phyloP scores from a whole-genome alignment of 2,113 vertebrate species.

The Alouatta palliata region DNA sequence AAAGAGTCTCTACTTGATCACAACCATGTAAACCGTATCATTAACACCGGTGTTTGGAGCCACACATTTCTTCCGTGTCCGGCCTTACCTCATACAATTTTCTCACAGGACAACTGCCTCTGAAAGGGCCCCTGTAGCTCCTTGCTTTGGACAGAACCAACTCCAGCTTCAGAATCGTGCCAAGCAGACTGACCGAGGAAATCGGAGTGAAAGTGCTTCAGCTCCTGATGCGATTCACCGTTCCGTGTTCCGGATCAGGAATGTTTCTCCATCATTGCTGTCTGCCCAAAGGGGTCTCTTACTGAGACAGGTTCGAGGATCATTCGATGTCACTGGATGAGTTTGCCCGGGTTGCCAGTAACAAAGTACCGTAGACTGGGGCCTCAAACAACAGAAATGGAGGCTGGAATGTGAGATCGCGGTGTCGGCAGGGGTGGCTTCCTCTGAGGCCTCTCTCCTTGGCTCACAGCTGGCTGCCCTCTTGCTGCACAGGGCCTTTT shows the following conservation, averaged over 20 bases:
- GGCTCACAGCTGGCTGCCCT: neutral
- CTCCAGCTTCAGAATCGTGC: neutral
- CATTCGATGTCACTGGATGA: neutral
- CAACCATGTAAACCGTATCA: neutral
- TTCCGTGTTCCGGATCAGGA: neutral
- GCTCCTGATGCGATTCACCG: neutral
- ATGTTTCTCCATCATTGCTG: neutral
- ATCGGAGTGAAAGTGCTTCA: neutral
- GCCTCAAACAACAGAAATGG: neutral
- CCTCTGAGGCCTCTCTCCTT: neutral
- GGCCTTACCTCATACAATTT: neutral
- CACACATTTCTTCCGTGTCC: neutral
- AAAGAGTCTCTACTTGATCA: constrained; percentile 4
- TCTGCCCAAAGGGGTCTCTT: neutral
- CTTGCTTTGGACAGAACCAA: neutral
- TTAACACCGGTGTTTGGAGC: neutral
- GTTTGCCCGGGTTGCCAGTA: neutral
- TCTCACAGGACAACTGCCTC: neutral
- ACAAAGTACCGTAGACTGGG: neutral
- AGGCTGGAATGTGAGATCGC: neutral
- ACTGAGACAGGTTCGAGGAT: neutral
- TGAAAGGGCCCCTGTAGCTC: neutral
- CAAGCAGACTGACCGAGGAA: neutral
- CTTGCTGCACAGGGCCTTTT: neutral
- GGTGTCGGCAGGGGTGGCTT: neutral